These are phyloP conservation scores for Thripadectes ignobilis DNA, from an alignment of 2,797 vertebrate genomes.

Conservation along the genomic window DNA sequence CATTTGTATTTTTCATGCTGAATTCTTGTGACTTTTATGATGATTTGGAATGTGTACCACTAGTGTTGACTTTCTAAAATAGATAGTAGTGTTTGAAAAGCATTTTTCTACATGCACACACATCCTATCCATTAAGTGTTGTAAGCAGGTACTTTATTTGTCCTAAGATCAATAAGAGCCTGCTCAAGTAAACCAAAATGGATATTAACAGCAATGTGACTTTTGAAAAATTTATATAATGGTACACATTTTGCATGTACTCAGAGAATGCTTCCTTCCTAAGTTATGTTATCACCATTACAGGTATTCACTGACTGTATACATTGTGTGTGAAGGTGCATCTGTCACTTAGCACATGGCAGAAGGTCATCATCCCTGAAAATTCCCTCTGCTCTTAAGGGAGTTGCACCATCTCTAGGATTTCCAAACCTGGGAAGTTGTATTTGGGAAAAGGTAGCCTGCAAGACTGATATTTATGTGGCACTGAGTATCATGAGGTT, in stretches of 20 bases:
- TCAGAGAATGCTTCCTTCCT: neutral
- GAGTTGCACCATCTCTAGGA: neutral
- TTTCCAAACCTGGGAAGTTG: neutral
- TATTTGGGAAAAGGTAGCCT: accelerated
- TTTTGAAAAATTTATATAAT: neutral
- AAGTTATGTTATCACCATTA: neutral
- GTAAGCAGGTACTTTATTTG: neutral
- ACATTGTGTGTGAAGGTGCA: neutral
- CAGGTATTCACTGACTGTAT: neutral
- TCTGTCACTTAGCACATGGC: neutral
- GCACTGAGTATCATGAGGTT: neutral
- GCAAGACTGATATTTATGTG: accelerated
- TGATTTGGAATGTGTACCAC: neutral
- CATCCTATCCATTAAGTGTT: neutral
- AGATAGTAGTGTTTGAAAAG: neutral
- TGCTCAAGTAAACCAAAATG: neutral
- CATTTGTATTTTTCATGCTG: neutral
- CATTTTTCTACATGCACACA: neutral
- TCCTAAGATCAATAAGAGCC: neutral
- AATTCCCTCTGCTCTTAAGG: neutral
- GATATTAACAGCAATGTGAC: neutral
- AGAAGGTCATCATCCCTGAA: neutral
- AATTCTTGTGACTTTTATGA: neutral
- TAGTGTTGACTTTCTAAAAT: neutral
- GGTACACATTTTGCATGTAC: neutral